Percentiles rank a stretch among this genome's conserved stretches.
These are phyloP conservation scores for Ancistrus triradiatus DNA, from an alignment of 2,113 vertebrate species.

Conservation along the genomic window DNA sequence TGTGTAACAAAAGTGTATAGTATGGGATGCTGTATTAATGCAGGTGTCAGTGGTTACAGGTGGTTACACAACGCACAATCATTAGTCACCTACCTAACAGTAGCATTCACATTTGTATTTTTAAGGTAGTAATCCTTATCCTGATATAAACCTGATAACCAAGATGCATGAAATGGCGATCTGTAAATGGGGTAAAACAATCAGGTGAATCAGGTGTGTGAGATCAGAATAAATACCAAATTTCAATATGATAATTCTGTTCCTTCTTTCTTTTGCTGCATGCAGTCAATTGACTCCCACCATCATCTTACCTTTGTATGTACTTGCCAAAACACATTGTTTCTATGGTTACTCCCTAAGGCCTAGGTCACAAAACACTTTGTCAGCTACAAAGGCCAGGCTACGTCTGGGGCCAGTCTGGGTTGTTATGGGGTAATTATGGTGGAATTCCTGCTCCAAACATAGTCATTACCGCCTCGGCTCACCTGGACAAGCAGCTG, in stretches of 20 bases:
- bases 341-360: conserved; percentile 80
- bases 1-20: no score
- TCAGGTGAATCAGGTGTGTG: no score
- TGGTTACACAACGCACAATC: no score
- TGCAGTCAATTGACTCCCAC: not conserved
- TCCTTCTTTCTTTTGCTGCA: not conserved
- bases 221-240: not conserved
- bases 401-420: conserved; percentile 36
- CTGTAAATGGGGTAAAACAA: no score
- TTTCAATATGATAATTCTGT: not conserved
- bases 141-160: no score
- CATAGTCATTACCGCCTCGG: conserved; percentile 39
- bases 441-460: conserved; percentile 41
- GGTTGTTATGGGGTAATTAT: conserved; percentile 39
- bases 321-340: conserved; percentile 50
- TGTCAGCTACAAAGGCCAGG: conserved; percentile 38
- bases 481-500: conserved; percentile 45
- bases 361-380: conserved; percentile 56
- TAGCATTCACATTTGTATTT: no score
- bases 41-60: no score
- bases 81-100: no score
- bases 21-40: no score
- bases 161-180: no score
- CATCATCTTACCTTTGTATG: conserved; percentile 26
- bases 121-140: no score